These are phyloP conservation scores for Scaptomyza reducta DNA, from an alignment of 2,888 invertebrate species.

Conservation along the genomic window DNA sequence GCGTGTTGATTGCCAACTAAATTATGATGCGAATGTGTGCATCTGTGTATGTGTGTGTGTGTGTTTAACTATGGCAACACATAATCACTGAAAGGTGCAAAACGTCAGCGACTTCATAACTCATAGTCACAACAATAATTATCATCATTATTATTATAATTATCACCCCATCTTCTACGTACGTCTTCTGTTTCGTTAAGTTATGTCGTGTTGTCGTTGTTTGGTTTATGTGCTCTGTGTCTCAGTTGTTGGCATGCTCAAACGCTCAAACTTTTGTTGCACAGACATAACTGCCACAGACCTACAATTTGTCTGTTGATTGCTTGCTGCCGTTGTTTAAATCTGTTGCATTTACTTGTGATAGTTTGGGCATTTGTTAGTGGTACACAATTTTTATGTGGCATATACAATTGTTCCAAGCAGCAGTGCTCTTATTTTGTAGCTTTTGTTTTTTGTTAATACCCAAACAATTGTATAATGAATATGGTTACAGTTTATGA, in stretches of 20 bases:
- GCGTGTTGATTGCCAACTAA: slow-evolving; percentile 24
- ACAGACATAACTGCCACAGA: not conserved
- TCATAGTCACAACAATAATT: not conserved
- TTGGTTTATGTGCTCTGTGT: not conserved
- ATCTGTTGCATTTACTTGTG: slow-evolving; percentile 17
- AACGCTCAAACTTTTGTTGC: slow-evolving; percentile 23
- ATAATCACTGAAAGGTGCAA: slow-evolving; percentile 28
- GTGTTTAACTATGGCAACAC: not conserved
- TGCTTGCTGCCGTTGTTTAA: not conserved
- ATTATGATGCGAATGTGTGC: not conserved
- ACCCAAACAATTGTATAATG: no score
- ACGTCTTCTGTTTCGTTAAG: not conserved
- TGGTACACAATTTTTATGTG: not conserved
- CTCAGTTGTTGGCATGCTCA: slow-evolving; percentile 15
- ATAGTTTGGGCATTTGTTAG: slow-evolving; percentile 10
- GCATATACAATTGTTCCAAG: not conserved
- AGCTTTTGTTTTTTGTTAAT: no score
- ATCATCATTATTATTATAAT: slow-evolving; percentile 2
- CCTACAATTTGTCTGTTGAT: slow-evolving; percentile 11
- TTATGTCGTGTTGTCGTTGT: not conserved
- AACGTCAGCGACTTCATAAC: slow-evolving; percentile 13
- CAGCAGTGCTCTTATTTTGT: not conserved
- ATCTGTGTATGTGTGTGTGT: not conserved
- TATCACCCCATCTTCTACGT: not conserved
- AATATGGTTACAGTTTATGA: no score